Evolutionary conservation across 2,888 invertebrate genomes (phyloP), one percentile per base, ranked within the genome.

Genomic region (Oscheius myriophilus): DNA sequence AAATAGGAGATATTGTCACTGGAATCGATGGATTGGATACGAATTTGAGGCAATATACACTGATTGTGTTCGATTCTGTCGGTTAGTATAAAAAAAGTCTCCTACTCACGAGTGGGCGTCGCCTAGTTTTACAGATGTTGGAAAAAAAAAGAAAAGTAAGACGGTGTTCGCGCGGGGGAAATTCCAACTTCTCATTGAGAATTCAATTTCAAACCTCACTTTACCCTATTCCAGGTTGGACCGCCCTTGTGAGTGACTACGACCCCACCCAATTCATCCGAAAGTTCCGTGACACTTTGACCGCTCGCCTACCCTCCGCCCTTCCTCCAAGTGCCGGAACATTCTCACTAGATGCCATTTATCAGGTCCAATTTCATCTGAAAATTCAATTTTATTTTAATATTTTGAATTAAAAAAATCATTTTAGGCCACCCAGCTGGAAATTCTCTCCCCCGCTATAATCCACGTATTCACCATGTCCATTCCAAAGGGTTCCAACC

Each of bases 391-490:
- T n/a, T n/a, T 16, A 9, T 43, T 2, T 23, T 12, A 2, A 12
- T 45, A 46, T 23, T 43, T 16, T 58, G 54, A 53, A 42, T n/a
- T n/a, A 18, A 12, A 6, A 7, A 39, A n/a, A n/a, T n/a, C 21
- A 42, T 41, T 61, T 61, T 25, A 61, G 61, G 46, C 49, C 1
- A 39, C 49, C 39, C 18, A 61, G 14, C n/a, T 61, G 3, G 23
- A 25, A 49, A 14, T 61, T 6, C 0, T 61, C 14, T 49, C 46
- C 16, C 61, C 61, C 11, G 25, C 61, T 9, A 46, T 49, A 9
- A 26, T 61, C 9, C 61, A 61, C 49, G 33, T 61, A 18, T 61
- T 61, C 16, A 61, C 61, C 1, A 58, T 43, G 58, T 58, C 58
- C 25, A 4, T n/a, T 33, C 61, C 46, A 46, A 46, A 61, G n/a